Conservation (phyloP, 2,113 vertebrate species). For the Urocynchramus pylzowi region DNA sequence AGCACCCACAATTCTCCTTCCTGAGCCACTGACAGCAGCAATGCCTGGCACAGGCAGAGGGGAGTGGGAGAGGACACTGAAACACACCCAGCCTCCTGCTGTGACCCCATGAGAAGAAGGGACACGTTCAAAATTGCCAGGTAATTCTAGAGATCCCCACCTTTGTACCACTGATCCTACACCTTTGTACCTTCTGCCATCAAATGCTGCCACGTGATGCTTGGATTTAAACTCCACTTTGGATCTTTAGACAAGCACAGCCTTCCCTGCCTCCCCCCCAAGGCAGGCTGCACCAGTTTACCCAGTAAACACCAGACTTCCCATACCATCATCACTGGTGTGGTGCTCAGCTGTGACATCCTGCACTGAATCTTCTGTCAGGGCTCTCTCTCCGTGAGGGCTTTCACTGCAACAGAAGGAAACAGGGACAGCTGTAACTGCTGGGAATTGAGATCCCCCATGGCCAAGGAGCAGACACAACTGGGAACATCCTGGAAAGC, state of each 20-base stretch:
- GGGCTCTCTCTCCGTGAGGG: conserved; percentile 89
- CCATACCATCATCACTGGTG: conserved; percentile 92
- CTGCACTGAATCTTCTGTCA: conserved; percentile 83
- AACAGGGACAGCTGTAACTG: not conserved
- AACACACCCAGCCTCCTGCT: not conserved
- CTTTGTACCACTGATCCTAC: accelerated
- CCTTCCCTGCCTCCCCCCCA: not conserved
- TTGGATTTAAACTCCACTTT: not conserved
- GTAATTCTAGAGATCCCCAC: not conserved
- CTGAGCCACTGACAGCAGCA: not conserved
- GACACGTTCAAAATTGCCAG: not conserved
- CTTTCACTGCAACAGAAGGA: conserved; percentile 82
- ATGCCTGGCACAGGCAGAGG: not conserved
- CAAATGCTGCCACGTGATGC: not conserved
- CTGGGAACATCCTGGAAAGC: not conserved
- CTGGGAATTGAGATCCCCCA: accelerated
- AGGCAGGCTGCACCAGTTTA: not conserved
- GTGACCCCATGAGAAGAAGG: not conserved
- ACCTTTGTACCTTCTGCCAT: not conserved
- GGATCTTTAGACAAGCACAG: not conserved
- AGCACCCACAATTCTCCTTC: not conserved
- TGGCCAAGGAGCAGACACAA: not conserved
- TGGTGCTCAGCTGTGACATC: conserved; percentile 82
- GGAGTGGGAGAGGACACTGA: not conserved
- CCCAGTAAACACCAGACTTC: not conserved